Conservation (phyloP, 1,140 invertebrate genomes). For the Apolygus lucorum region DNA sequence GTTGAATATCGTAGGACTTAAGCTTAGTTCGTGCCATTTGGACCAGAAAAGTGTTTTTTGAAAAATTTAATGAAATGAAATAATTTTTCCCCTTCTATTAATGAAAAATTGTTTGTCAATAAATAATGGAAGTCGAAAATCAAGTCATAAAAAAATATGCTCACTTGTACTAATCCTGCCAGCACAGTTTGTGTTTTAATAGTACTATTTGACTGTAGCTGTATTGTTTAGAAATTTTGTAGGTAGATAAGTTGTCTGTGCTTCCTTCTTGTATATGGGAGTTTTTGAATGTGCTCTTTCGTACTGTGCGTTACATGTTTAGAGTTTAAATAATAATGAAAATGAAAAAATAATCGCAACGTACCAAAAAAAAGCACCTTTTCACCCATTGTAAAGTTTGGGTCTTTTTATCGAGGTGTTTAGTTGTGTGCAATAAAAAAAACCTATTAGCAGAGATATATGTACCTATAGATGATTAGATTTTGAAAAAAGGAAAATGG, state of each 20-base stretch:
- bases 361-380: neutral
- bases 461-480: no score
- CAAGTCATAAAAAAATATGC: conserved; percentile 14
- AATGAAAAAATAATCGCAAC: neutral
- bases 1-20: neutral
- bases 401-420: neutral
- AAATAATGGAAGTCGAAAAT: conserved; percentile 9
- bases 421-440: neutral
- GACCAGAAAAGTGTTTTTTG: conserved; percentile 21
- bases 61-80: neutral
- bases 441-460: no score
- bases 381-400: neutral
- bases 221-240: neutral
- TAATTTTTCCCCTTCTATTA: neutral
- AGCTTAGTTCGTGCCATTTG: conserved; percentile 28
- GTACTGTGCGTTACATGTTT: no score
- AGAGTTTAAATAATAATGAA: no score
- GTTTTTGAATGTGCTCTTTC: neutral
- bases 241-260: neutral
- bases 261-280: neutral
- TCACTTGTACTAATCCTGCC: conserved; percentile 25
- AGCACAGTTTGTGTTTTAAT: conserved; percentile 22
- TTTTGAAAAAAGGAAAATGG: no score
- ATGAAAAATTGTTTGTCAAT: neutral
- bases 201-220: neutral